These are phyloP conservation scores for Tragelaphus scriptus DNA, from an alignment of 2,113 vertebrate genomes.

Conservation along the genomic window DNA sequence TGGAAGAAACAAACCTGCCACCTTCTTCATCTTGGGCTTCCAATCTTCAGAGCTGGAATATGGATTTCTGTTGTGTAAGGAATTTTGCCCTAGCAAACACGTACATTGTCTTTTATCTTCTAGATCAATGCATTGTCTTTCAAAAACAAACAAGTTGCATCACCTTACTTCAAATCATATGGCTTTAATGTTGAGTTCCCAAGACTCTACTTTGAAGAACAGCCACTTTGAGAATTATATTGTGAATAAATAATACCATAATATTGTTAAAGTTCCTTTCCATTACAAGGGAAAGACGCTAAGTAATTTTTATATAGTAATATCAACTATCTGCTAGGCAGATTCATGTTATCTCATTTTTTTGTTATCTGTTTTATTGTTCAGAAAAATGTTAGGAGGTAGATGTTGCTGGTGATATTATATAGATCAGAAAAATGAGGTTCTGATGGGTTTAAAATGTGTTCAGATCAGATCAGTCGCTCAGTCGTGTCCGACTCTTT, in stretches of 20 bases:
- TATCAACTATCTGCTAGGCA: background rate
- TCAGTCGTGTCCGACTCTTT: no score
- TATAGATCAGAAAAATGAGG: background rate
- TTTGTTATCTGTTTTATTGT: background rate
- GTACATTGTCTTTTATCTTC: background rate
- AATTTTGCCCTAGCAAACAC: background rate
- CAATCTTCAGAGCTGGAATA: background rate
- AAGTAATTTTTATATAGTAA: background rate
- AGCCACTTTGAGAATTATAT: background rate
- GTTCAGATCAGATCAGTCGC: no score
- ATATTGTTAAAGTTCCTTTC: background rate
- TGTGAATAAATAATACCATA: background rate
- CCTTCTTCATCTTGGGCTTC: background rate
- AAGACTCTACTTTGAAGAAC: background rate
- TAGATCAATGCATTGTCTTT: background rate
- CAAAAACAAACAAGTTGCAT: background rate
- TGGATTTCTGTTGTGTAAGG: background rate
- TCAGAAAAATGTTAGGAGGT: background rate
- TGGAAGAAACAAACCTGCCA: accelerated
- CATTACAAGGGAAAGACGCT: background rate
- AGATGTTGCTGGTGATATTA: background rate
- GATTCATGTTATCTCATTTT: background rate
- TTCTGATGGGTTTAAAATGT: background rate
- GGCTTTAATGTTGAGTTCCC: background rate
- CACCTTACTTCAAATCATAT: background rate